phyloP scores from a whole-genome alignment of 2,888 invertebrate genomes.

The Amiota minor region DNA sequence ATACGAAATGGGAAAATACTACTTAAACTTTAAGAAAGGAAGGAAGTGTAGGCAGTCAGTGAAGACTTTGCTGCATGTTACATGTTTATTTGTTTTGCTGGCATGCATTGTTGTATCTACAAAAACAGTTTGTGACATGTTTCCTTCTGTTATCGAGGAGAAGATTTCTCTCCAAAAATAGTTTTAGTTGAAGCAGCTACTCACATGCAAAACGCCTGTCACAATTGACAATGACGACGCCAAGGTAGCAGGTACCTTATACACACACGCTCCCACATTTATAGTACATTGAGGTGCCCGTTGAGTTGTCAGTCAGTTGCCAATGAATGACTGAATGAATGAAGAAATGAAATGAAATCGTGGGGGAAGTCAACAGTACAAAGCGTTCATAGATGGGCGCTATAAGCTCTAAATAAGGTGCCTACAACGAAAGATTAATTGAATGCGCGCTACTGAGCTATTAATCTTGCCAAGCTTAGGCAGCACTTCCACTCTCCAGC shows the following conservation, averaged over 20 bases:
- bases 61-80: background rate
- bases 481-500: constrained; percentile 29
- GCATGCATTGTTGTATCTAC: constrained; percentile 9
- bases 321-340: background rate
- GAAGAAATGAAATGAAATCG: background rate
- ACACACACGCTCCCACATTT: background rate
- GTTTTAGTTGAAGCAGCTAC: constrained; percentile 34
- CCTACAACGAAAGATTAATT: constrained; percentile 68
- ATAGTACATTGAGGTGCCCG: constrained; percentile 36
- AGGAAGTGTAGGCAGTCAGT: constrained; percentile 14
- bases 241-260: constrained; percentile 59
- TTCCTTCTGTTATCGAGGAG: background rate
- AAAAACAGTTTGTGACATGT: constrained; percentile 1
- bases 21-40: background rate
- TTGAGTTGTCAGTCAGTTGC: constrained; percentile 50
- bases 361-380: constrained; percentile 3
- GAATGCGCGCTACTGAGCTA: constrained; percentile 67
- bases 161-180: constrained; percentile 5
- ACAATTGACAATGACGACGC: constrained; percentile 64
- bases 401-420: constrained; percentile 39
- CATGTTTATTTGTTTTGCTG: background rate
- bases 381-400: background rate
- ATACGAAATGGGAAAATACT: constrained; percentile 2
- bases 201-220: constrained; percentile 48
- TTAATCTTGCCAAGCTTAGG: constrained; percentile 69